Conservation (phyloP, 1,140 invertebrate genomes). For the Drosophila punjabiensis region DNA sequence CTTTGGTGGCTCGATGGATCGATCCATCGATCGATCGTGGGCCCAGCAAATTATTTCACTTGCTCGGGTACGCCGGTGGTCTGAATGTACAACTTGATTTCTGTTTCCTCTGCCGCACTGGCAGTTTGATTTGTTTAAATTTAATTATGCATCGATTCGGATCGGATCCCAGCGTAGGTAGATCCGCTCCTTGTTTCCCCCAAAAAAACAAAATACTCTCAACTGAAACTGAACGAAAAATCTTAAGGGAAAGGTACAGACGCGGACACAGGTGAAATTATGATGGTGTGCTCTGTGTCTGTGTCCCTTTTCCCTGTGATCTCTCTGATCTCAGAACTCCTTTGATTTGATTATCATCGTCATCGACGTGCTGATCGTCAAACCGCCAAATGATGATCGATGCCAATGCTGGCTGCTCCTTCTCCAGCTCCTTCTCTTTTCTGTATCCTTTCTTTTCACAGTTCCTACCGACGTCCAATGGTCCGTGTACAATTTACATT, state of each 20-base stretch:
- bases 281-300: slow-evolving; percentile 52
- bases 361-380: slow-evolving; percentile 64
- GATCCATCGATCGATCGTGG: slow-evolving; percentile 24
- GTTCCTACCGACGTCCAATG: slow-evolving; percentile 20
- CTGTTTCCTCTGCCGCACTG: slow-evolving; percentile 76
- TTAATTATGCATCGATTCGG: slow-evolving; percentile 83
- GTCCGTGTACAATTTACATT: slow-evolving; percentile 67
- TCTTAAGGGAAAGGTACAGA: slow-evolving; percentile 11
- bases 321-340: slow-evolving; percentile 32
- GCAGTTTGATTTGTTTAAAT: slow-evolving; percentile 84
- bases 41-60: slow-evolving; percentile 80
- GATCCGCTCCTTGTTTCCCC: slow-evolving; percentile 16
- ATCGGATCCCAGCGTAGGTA: slow-evolving; percentile 64
- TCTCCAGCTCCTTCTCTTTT: slow-evolving; percentile 3
- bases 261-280: slow-evolving; percentile 63
- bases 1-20: too few relatives aligned
- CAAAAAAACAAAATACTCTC: slow-evolving; percentile 10
- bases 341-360: slow-evolving; percentile 82
- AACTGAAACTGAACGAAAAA: slow-evolving; percentile 14
- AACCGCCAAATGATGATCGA: slow-evolving; percentile 81
- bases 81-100: slow-evolving; percentile 81
- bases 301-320: slow-evolving; percentile 29
- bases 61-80: slow-evolving; percentile 67
- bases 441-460: slow-evolving; percentile 12
- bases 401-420: slow-evolving; percentile 42